phyloP scores from a whole-genome alignment of 2,113 vertebrate genomes.

The Emberiza fucata region DNA sequence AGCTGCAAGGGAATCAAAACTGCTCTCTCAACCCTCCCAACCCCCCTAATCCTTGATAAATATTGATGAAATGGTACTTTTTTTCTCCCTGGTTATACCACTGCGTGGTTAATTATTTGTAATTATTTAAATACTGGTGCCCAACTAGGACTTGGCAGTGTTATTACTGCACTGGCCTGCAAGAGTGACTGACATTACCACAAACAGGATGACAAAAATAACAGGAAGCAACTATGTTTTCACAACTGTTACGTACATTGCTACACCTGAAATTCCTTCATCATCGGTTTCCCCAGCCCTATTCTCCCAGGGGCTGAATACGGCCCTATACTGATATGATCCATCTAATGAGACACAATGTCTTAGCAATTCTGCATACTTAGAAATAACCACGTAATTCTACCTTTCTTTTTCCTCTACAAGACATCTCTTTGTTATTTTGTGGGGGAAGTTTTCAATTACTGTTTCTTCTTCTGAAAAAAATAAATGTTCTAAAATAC shows the following conservation, averaged over 20 bases:
- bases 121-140: neutral
- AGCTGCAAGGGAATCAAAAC: neutral
- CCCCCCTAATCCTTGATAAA: neutral
- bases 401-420: neutral
- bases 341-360: neutral
- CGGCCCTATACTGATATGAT: fast-evolving
- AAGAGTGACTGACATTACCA: neutral
- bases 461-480: neutral
- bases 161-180: too few species aligned
- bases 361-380: neutral
- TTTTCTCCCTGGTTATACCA: neutral
- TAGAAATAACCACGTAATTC: neutral
- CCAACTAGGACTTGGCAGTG: neutral
- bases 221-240: neutral
- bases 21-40: neutral
- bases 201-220: neutral
- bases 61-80: neutral
- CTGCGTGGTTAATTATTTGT: neutral
- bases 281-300: fast-evolving
- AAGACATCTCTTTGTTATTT: neutral
- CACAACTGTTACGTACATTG: neutral
- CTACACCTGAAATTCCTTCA: neutral
- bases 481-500: neutral
- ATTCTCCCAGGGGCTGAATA: neutral
- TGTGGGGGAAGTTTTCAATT: neutral